A percentile compares a stretch with the other conserved stretches of the same genome.
phyloP scores from a whole-genome alignment of 2,113 vertebrate genomes.

The Oriolus oriolus region DNA sequence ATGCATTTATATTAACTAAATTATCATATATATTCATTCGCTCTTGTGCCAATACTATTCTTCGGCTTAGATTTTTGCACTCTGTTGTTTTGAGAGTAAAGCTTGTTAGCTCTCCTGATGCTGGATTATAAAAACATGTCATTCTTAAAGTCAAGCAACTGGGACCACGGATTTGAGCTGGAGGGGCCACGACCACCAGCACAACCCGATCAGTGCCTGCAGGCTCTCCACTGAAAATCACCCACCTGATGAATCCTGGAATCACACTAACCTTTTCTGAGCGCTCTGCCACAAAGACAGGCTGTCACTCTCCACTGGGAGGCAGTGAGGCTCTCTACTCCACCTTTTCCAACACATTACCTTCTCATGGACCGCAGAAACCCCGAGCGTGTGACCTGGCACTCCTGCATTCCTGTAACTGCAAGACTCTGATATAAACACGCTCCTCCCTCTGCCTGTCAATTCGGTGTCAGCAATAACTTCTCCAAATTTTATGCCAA shows the following conservation, averaged over 20 bases:
- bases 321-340: background rate
- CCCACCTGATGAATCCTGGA: background rate
- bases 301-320: background rate
- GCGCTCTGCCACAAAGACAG: background rate
- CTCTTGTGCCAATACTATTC: background rate
- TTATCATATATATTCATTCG: background rate
- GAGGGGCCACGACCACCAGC: background rate
- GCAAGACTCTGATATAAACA: background rate
- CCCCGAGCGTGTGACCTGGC: background rate
- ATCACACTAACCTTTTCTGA: background rate
- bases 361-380: background rate
- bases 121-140: background rate
- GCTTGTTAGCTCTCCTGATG: background rate
- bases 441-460: background rate
- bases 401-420: background rate
- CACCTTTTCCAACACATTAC: background rate
- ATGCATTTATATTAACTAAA: background rate
- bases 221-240: background rate
- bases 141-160: background rate
- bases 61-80: background rate
- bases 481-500: background rate
- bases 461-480: background rate
- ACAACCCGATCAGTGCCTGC: background rate
- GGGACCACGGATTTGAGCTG: accelerated
- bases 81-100: background rate